Conservation (phyloP, 1,140 invertebrate species). For the Drosophila pectinifera region DNA sequence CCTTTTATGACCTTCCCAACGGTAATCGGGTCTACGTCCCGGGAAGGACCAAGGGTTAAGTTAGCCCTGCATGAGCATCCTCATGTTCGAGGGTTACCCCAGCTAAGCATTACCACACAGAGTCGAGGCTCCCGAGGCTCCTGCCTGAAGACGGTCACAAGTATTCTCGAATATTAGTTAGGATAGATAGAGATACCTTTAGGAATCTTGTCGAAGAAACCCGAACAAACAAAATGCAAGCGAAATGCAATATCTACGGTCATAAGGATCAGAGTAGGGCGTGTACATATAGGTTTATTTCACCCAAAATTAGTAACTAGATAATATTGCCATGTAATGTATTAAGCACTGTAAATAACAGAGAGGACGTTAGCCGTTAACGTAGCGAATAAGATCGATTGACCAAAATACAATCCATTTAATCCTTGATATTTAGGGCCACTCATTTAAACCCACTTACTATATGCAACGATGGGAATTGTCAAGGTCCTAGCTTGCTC, state of each 20-base stretch:
- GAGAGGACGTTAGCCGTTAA: slow-evolving; percentile 23
- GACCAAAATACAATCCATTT: slow-evolving; percentile 50
- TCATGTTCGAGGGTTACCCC: slow-evolving; percentile 41
- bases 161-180: slow-evolving; percentile 61
- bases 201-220: slow-evolving; percentile 25
- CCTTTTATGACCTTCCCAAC: slow-evolving; percentile 54
- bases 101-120: slow-evolving; percentile 44
- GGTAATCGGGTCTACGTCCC: slow-evolving; percentile 53
- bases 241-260: slow-evolving; percentile 5
- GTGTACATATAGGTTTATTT: slow-evolving; percentile 35
- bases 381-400: slow-evolving; percentile 30
- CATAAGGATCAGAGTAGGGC: not conserved
- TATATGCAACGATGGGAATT: slow-evolving; percentile 24
- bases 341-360: slow-evolving; percentile 52
- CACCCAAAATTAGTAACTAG: slow-evolving; percentile 31
- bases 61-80: slow-evolving; percentile 17
- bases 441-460: too few relatives aligned
- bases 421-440: slow-evolving; percentile 17
- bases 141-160: slow-evolving; percentile 32
- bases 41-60: slow-evolving; percentile 47
- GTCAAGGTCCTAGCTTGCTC: slow-evolving; percentile 3
- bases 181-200: slow-evolving; percentile 13
- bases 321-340: slow-evolving; percentile 55
- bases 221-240: slow-evolving; percentile 34
- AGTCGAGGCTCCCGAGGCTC: slow-evolving; percentile 5